Evolutionary conservation across 2,888 invertebrate species (phyloP), one percentile per base, ranked within the genome.

Genomic region (Pemphredon lugubris): DNA sequence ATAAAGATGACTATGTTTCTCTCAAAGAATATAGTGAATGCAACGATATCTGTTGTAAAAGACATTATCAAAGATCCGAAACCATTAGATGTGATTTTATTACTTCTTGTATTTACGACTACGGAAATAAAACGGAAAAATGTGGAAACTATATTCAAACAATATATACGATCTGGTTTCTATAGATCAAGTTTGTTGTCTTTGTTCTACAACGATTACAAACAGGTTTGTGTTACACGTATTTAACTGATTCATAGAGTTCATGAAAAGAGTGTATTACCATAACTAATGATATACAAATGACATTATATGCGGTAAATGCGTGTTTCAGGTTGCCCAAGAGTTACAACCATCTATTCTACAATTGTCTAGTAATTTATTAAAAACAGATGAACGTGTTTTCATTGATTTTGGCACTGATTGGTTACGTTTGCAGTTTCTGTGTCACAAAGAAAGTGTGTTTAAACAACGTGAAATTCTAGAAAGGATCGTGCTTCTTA

Each of bases 81-180:
- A 89, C 91, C 94, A 0, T 91, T 95, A 68, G 95, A 96, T 89
- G 90, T 95, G 53, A 89, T 95, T 72, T 86, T 95, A 14, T 85
- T 94, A n/a, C 91, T 94, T 77, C 88, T 94, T 16, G 92, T 93
- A 76, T 91, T 93, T n/a, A 44, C 58, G 34, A 77, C 60, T 45
- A 75, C 59, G 53, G 65, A 37, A 32, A 34, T 7, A 61, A 82
- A 51, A 92, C 92, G 77, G 93, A 93, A 81, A 91, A 91, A 69
- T 77, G 91, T 94, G 14, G 94, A 95, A 85, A 91, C 90, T 73
- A 83, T 93, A 39, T 91, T 95, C 68, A 92, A 92, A 83, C 93
- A 93, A 73, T 92, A 93, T 75, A 91, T 95, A 13, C 92, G 93
- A 88, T 82, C 90, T 1, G 92, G 93, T 39, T 90, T 92, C 75